Conservation (phyloP, 2,113 vertebrate genomes). For the Amazona guildingii region DNA sequence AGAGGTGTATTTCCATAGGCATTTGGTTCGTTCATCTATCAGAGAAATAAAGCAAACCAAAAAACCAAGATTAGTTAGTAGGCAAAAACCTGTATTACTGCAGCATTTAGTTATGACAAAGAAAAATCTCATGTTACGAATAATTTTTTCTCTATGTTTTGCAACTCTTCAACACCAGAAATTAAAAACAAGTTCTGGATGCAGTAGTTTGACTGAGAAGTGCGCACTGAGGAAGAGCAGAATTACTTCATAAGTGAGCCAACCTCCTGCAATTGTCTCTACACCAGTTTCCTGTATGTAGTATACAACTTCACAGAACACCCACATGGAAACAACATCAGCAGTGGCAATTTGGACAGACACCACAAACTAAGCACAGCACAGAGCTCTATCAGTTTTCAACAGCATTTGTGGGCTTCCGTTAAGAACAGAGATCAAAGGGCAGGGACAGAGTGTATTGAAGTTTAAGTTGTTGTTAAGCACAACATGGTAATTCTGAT, state of each 20-base stretch:
- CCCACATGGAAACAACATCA: not conserved
- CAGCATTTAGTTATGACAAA: not conserved
- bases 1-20: constrained; percentile 95
- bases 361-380: not conserved
- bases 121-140: not conserved
- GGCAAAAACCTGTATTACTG: not conserved
- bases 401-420: not conserved
- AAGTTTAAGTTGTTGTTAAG: not conserved
- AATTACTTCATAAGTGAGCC: not conserved
- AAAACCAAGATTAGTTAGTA: not conserved
- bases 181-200: not conserved
- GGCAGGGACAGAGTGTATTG: accelerated
- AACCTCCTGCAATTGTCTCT: constrained; percentile 12
- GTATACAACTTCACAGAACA: not conserved
- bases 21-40: constrained; percentile 95
- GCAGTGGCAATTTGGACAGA: not conserved
- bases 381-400: not conserved
- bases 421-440: not conserved
- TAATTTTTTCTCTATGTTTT: not conserved
- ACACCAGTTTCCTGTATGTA: not conserved
- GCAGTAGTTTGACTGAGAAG: not conserved
- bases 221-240: not conserved
- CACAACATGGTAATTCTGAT: not conserved
- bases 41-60: not conserved
- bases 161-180: not conserved